Evolutionary conservation across 1,140 invertebrate genomes (phyloP).

Genomic region (Anoplophora glabripennis): DNA sequence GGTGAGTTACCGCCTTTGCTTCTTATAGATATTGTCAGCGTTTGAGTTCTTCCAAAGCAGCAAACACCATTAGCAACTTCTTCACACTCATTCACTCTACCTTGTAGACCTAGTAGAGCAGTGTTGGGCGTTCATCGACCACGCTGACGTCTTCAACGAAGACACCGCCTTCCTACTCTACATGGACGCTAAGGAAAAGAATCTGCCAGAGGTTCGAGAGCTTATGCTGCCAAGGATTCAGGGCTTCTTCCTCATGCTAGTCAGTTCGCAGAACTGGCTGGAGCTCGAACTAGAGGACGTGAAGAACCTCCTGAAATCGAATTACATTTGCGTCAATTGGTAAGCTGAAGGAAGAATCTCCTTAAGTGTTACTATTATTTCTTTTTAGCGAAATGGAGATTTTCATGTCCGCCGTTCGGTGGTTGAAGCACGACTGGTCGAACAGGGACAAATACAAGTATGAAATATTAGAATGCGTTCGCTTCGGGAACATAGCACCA

Average conservation of each 20-base stretch:
- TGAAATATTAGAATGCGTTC: constrained; percentile 62
- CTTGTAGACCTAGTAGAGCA: constrained; percentile 66
- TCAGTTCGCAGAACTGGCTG: constrained; percentile 67
- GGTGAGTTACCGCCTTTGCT: too few relatives aligned
- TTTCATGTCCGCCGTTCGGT: constrained; percentile 69
- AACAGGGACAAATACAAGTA: constrained; percentile 54
- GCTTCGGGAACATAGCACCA: constrained; percentile 70
- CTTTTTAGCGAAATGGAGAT: constrained; percentile 67
- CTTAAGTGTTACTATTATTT: constrained; percentile 4
- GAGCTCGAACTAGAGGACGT: constrained; percentile 61
- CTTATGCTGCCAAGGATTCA: constrained; percentile 70
- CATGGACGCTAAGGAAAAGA: constrained; percentile 56
- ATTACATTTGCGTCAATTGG: constrained; percentile 70
- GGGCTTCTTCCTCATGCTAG: constrained; percentile 68
- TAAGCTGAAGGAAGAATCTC: constrained; percentile 40
- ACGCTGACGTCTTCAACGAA: constrained; percentile 64
- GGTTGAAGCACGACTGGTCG: constrained; percentile 68
- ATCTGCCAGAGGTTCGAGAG: constrained; percentile 61
- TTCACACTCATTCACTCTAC: too few relatives aligned
- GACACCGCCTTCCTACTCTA: constrained; percentile 68
- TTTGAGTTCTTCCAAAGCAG: too few relatives aligned
- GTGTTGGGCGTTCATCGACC: constrained; percentile 69
- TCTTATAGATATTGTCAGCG: too few relatives aligned
- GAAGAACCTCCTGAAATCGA: constrained; percentile 60
- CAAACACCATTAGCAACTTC: too few relatives aligned